A percentile compares a stretch with the other conserved stretches of the same genome.
Conservation (phyloP, 2,888 invertebrate species). For the Vesta saturnalis region DNA sequence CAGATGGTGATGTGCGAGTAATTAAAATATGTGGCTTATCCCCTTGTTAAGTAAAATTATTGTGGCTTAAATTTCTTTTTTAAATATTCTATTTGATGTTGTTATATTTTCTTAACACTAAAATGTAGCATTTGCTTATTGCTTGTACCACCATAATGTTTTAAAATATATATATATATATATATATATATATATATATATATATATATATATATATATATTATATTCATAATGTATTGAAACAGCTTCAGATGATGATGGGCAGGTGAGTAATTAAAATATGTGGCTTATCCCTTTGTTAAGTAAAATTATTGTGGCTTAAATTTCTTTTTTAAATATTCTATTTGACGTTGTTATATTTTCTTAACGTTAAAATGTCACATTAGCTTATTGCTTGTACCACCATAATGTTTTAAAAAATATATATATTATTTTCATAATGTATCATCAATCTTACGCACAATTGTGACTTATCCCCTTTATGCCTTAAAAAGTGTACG, state of each 20-base stretch:
- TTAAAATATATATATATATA: not conserved
- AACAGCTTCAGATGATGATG: not conserved
- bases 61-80: not conserved
- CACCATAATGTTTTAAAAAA: not conserved
- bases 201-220: too few relatives aligned
- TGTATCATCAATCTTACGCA: not conserved
- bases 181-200: too few relatives aligned
- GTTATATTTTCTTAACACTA: not conserved
- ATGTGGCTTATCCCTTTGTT: not conserved
- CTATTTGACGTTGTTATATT: not conserved
- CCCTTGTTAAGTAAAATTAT: not conserved
- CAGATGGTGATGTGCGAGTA: not conserved
- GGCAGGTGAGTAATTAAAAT: not conserved
- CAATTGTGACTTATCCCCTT: constrained; percentile 11
- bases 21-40: not conserved
- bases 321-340: not conserved
- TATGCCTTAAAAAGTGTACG: not conserved
- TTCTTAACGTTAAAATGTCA: not conserved
- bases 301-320: not conserved
- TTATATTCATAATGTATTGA: too few relatives aligned
- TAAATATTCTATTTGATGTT: not conserved
- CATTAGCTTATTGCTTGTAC: not conserved
- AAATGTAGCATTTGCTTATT: not conserved
- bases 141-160: not conserved
- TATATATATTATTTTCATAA: not conserved